Base-by-base conservation (phyloP, 2,797 vertebrate species). In the Poecilia gillii region DNA sequence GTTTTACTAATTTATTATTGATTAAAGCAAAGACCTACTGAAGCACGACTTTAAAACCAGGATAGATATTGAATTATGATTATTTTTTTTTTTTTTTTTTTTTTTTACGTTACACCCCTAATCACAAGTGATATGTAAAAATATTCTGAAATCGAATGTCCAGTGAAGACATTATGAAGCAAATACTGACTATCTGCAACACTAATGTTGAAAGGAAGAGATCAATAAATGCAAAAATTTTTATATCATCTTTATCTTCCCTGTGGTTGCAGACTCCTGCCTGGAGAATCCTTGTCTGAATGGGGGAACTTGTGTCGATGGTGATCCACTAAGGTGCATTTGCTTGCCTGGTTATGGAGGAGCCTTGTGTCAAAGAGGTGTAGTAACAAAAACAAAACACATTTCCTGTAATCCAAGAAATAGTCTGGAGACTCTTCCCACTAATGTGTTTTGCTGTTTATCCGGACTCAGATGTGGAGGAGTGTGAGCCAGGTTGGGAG, bases 271-370 rank as follows among this genome's bases (percentile, higher is more conserved):
- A 98, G 98, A 97, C 93, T 92, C 91, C 88, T 99, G 97, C 74
- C 51, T 96, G 76, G 95, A 96, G 85, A 97, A 94, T 84, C 97
- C 97, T 2, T 99, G 98, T 91, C 82, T 91, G 82, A 99, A 99
- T 1, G 98, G 98, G 81, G 98, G 98, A 36, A 99, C 98, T 0
- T 99, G 98, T 87, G 79, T 94, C 0, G 98, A 99, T 9, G 94
- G 93, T 0, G 93, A 91, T 57, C 77, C 23, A 0, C 16, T 92
- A 8, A 77, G 85, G 68, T 99, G 98, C 84, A 28, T 98, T 11
- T 99, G 98, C 84, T 91, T 99, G 76, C 96, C 97, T 0, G 96
- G 96, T 80, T 99, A 99, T 1, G 94, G 94, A 90, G 98, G 98
- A 90, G 89, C 95, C 85, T 81, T 93, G 83, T 99, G 98, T 39